Percentiles rank a stretch among this genome's conserved stretches.
Conservation (phyloP, 2,797 vertebrate species). For the Microtus obscurus region DNA sequence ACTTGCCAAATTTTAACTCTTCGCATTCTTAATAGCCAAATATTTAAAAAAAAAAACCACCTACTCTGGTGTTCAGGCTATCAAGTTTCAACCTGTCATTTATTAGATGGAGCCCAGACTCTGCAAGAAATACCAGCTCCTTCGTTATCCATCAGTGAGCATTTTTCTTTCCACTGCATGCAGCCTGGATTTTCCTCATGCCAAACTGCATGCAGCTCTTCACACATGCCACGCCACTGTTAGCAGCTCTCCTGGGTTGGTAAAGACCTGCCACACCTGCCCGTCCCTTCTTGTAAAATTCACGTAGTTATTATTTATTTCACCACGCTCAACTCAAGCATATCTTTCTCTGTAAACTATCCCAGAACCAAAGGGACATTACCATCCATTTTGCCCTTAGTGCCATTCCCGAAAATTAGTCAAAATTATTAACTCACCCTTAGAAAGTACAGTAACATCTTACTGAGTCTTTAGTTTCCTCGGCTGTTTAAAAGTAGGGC, state of each 20-base stretch:
- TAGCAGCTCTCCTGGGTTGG: neutral
- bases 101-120: neutral
- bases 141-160: neutral
- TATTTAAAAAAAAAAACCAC: neutral
- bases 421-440: conserved; percentile 3
- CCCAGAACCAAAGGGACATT: neutral
- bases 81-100: neutral
- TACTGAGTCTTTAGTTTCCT: neutral
- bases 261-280: neutral
- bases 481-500: neutral
- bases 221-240: neutral
- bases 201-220: neutral
- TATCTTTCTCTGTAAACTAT: neutral
- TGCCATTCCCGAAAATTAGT: neutral
- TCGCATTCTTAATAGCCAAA: conserved; percentile 50
- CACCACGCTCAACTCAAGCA: neutral
- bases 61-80: neutral
- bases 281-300: neutral
- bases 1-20: conserved; percentile 13
- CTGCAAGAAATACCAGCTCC: neutral
- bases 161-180: neutral
- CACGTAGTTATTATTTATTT: neutral
- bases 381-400: neutral
- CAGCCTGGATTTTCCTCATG: neutral
- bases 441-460: neutral